These are phyloP conservation scores for Sebastes jordani DNA, from an alignment of 2,797 vertebrate genomes.

Conservation along the genomic window DNA sequence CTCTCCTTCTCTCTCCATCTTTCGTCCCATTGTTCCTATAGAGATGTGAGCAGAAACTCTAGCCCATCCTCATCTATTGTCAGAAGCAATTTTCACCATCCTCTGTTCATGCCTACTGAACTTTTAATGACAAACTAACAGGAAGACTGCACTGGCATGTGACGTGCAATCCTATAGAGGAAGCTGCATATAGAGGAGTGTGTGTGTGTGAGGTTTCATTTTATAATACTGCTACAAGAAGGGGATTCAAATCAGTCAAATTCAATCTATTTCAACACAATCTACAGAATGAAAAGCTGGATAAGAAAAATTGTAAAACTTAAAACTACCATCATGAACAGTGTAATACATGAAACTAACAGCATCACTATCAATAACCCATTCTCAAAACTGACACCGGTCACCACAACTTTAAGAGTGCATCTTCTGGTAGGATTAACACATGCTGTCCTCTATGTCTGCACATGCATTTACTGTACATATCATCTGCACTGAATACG, in stretches of 20 bases:
- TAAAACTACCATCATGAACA: background rate
- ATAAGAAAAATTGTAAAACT: background rate
- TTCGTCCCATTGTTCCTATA: conserved; percentile 21
- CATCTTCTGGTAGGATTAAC: background rate
- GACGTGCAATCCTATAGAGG: conserved; percentile 5
- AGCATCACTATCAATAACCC: background rate
- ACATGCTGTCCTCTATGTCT: background rate
- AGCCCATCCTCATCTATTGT: conserved; percentile 44
- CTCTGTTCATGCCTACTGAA: conserved; percentile 41
- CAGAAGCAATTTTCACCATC: conserved; percentile 43
- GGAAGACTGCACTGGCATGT: conserved; percentile 7
- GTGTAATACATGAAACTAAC: background rate
- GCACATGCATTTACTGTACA: background rate
- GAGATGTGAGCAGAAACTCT: conserved; percentile 36
- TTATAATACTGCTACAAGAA: background rate
- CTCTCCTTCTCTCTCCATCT: conserved; percentile 6
- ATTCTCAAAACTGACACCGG: background rate
- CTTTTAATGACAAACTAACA: conserved; percentile 63
- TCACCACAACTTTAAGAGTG: background rate
- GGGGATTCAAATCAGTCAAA: background rate
- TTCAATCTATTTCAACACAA: background rate
- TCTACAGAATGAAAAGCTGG: background rate
- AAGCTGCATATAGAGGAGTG: background rate
- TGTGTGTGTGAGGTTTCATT: background rate
- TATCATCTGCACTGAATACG: background rate